Evolutionary conservation across 2,888 invertebrate genomes (phyloP).

Genomic region (Capitulum mitella): DNA sequence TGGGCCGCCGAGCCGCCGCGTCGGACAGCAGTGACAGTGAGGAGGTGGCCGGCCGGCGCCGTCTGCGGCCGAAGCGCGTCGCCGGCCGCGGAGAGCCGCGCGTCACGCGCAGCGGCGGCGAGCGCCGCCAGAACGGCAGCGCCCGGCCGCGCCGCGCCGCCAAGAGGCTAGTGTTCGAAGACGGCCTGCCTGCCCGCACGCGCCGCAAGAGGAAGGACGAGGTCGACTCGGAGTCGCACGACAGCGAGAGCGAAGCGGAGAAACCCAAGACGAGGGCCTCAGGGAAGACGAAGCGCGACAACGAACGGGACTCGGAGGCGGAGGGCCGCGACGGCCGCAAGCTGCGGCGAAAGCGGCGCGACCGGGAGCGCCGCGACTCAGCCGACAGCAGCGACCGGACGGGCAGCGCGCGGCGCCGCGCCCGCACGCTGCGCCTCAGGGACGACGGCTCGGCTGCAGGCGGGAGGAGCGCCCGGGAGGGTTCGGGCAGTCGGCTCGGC

Average conservation of each 20-base stretch:
- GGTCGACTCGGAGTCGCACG: background rate
- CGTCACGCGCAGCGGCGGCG: background rate
- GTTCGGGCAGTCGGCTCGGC: background rate
- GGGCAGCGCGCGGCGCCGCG: background rate
- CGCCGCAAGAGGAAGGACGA: background rate
- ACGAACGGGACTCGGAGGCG: background rate
- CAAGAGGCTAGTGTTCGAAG: conserved; percentile 12
- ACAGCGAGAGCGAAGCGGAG: background rate
- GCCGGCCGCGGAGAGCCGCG: background rate
- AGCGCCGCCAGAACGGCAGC: background rate
- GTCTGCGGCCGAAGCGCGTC: background rate
- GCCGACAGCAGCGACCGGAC: background rate
- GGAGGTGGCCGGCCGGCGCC: background rate
- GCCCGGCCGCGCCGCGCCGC: background rate
- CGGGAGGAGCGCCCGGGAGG: background rate
- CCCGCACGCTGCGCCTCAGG: background rate
- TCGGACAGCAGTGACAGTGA: background rate
- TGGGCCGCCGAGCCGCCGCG: background rate
- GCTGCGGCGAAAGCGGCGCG: background rate
- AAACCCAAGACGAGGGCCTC: background rate
- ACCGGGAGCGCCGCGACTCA: background rate
- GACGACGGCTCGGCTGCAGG: background rate
- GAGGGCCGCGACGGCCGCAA: background rate
- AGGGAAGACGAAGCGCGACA: background rate
- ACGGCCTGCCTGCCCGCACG: conserved; percentile 1